Percentiles rank a stretch among this genome's conserved stretches.
phyloP scores from a whole-genome alignment of 2,113 vertebrate species.

The Limanda limanda region DNA sequence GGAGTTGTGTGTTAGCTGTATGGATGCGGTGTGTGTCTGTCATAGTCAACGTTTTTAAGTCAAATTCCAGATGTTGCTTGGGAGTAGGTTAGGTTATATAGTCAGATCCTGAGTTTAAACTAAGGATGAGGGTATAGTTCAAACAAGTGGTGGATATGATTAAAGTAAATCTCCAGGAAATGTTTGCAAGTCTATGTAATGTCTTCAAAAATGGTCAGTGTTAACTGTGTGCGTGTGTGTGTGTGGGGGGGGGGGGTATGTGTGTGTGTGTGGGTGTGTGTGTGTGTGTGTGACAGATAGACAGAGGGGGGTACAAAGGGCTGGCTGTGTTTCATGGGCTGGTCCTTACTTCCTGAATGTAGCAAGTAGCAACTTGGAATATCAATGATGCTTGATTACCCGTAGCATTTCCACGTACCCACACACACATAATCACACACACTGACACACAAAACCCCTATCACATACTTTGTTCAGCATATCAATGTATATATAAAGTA shows the following conservation, averaged over 20 bases:
- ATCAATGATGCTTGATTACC: conserved; percentile 74
- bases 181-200: neutral
- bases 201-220: neutral
- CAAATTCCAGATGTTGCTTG: neutral
- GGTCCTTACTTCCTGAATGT: conserved; percentile 80
- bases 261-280: conserved; percentile 16
- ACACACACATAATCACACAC: neutral
- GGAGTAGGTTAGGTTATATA: neutral
- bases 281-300: conserved; percentile 16
- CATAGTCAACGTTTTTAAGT: neutral
- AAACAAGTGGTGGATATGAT: neutral
- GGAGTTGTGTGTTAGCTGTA: conserved; percentile 23
- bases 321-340: conserved; percentile 78
- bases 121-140: neutral
- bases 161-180: neutral
- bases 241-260: too few species aligned
- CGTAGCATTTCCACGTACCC: conserved; percentile 16
- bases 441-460: neutral
- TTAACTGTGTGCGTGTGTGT: neutral
- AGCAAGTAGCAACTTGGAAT: conserved; percentile 76
- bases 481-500: conserved; percentile 28
- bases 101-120: neutral
- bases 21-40: conserved; percentile 21
- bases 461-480: conserved; percentile 14
- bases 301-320: conserved; percentile 64